Percentiles rank a stretch among this genome's conserved stretches.
phyloP scores from a whole-genome alignment of 2,888 invertebrate species.

The Ditylenchus weischeri region DNA sequence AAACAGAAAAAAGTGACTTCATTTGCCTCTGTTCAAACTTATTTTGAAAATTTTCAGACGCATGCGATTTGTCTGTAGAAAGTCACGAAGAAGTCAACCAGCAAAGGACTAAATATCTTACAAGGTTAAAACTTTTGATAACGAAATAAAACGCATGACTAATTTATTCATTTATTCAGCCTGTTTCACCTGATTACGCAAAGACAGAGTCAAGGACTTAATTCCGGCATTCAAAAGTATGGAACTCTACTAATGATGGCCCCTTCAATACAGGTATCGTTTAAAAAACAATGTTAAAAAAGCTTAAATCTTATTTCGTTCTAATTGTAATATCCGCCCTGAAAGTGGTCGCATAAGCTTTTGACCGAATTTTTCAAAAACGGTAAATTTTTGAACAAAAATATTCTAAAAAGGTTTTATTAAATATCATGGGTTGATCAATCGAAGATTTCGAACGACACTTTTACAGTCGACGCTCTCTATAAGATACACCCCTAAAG shows the following conservation, averaged over 20 bases:
- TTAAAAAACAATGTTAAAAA: background rate
- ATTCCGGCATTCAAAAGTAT: constrained; percentile 39
- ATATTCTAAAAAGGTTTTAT: background rate
- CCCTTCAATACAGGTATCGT: constrained; percentile 40
- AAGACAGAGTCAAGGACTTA: constrained; percentile 25
- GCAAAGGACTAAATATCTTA: constrained; percentile 54
- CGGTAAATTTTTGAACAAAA: background rate
- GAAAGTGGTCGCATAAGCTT: too few relatives aligned
- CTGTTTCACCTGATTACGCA: constrained; percentile 49
- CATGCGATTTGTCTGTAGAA: constrained; percentile 48
- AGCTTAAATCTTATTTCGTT: too few relatives aligned
- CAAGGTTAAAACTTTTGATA: constrained; percentile 22
- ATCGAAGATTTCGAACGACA: background rate
- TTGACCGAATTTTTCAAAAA: too few relatives aligned
- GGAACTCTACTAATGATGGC: constrained; percentile 42
- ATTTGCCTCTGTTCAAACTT: too few relatives aligned
- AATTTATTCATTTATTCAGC: too few relatives aligned
- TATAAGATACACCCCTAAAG: too few relatives aligned
- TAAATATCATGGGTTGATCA: constrained; percentile 6
- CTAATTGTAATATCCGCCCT: too few relatives aligned
- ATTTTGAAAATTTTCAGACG: constrained; percentile 40
- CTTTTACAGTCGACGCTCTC: too few relatives aligned
- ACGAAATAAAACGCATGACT: too few relatives aligned
- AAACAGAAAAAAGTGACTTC: too few relatives aligned
- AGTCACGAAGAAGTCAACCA: constrained; percentile 48